phyloP scores from a whole-genome alignment of 2,113 vertebrate species.

The Haliaeetus leucogaster region DNA sequence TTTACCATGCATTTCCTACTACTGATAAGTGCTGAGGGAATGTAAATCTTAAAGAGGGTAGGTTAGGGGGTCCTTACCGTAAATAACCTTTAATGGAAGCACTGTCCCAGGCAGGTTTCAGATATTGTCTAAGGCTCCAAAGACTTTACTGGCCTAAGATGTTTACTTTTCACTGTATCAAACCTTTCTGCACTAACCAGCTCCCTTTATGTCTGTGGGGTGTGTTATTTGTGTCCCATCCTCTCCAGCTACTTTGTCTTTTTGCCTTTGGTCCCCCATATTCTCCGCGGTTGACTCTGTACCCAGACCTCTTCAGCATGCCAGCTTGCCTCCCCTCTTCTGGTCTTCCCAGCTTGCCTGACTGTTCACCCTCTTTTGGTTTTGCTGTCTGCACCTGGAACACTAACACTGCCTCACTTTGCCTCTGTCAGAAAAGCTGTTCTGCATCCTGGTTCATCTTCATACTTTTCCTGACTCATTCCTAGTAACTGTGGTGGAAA shows the following conservation, averaged over 20 bases:
- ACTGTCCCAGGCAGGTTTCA: neutral
- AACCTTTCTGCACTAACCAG: neutral
- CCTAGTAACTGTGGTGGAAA: conserved; percentile 45
- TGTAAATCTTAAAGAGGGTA: neutral
- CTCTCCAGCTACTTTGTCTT: neutral
- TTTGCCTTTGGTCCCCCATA: neutral
- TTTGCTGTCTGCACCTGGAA: neutral
- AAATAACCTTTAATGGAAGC: neutral
- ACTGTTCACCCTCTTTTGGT: neutral
- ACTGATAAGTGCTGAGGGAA: neutral
- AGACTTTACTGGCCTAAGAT: neutral
- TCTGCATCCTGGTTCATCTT: conserved; percentile 39
- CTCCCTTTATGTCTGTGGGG: neutral
- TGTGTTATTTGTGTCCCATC: neutral
- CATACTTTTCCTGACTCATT: conserved; percentile 20
- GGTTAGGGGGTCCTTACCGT: neutral
- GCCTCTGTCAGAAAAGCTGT: conserved; percentile 9
- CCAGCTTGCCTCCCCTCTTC: neutral
- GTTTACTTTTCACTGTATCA: neutral
- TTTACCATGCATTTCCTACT: neutral
- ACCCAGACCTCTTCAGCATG: neutral
- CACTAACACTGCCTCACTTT: neutral
- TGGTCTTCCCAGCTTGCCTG: neutral
- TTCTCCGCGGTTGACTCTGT: conserved; percentile 5
- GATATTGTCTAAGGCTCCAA: neutral